Base-by-base conservation (phyloP, 2,113 vertebrate genomes). In the Proterorhinus semilunaris region DNA sequence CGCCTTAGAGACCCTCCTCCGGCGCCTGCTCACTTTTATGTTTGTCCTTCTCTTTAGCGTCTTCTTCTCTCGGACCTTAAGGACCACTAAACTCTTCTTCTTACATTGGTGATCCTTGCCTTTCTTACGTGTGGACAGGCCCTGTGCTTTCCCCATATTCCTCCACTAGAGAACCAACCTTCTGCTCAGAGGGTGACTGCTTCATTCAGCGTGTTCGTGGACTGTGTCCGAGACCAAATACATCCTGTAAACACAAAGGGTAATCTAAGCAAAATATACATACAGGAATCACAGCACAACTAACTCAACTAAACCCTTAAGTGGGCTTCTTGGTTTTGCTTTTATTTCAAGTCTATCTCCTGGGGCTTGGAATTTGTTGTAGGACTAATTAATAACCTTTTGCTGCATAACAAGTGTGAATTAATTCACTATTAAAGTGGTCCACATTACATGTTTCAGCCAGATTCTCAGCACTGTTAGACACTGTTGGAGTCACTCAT, bases 111-210 rank as follows among this genome's bases (percentile, higher is more conserved):
- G 82, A 58, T 83, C 76, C 75, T 54, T 66, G 15, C 64, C 74
- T 68, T 80, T 87, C 27, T 85, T 66, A 36, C 62, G 67, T 83
- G 87, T 91, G 42, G 46, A 66, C 53, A 75, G 50, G 73, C 62
- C 86, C 84, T 90, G 84, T 88, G 84, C 89, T 91, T 89, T 90
- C 84, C 78, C 93, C 90, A 89, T 93, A 81, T 79, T 92, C 81
- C 88, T 82, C 78, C 87, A 78, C 81, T 89, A 80, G 58, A 70
- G 66, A 75, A 79, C 79, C 75, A 83, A 74, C 78, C 86, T 81
- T 45, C 69, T 27, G 17, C 64, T 52, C 65, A 79, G 69, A 71
- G 66, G 72, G 77, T 52, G 77, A 72, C 65, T 73, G 78, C 86
- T 91, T 83, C 91, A 83, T 71, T 76, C 59, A 74, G 79, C 73